Base-by-base conservation (phyloP, 2,113 vertebrate species). In the Scophthalmus maximus region DNA sequence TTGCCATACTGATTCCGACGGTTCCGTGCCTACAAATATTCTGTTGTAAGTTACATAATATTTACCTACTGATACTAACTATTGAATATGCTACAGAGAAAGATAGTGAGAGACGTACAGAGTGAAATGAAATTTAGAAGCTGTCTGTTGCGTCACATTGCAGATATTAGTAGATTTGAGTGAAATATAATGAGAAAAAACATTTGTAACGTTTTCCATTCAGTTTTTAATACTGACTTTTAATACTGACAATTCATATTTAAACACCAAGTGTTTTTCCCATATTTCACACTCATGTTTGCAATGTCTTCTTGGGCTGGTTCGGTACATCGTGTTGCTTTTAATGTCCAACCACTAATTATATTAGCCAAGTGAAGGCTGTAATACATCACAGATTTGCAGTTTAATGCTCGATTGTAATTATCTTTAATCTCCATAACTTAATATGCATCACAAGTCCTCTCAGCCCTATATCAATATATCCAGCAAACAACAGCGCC, bases 311-410 rank as follows among this genome's bases (percentile, higher is more conserved):
- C 51, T 46, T 29, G 26, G 30, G 36, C 66, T 65, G 47, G 68
- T 68, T 62, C n/a, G n/a, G n/a, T 20, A 46, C 58, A 56, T 49
- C 44, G 44, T 65, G 51, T 65, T 52, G 67, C 42, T 65, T 51
- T 69, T 74, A 79, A 73, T 80, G 65, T 61, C 47, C 78, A 67
- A 83, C 63, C 17, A n/a, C 40, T 76, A 65, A 59, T 79, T 74
- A 59, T 1, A 11, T 30, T 53, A 15, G 25, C 46, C 47, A 76
- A 22, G 52, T 65, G 25, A 74, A 69, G 32, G 58, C 57, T 62
- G 65, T 67, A 60, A 75, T 66, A 67, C 50, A 79, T 80, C 75
- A 64, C 58, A 56, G 57, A 29, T 64, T 72, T 67, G 26, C 51
- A 44, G 36, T 68, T 68, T 68, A 79, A 84, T 68, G 55, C 30